Evolutionary conservation across 2,888 invertebrate species (phyloP).

Genomic region (Caenorhabditis sp.): DNA sequence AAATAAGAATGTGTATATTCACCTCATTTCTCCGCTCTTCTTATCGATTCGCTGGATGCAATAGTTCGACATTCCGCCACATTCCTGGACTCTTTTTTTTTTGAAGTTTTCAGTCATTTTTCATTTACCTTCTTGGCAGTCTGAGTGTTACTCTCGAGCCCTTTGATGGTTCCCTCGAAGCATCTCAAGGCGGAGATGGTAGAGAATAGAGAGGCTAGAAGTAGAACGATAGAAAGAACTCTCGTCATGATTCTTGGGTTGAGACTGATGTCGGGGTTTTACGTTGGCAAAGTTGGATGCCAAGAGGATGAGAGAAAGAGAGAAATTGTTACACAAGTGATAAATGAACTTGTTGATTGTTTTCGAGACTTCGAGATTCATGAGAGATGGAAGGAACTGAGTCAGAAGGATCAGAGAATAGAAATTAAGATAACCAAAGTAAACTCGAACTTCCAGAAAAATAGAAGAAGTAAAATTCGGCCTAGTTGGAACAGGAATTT

Average conservation of each 20-base stretch:
- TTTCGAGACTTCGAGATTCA: slow-evolving; percentile 25
- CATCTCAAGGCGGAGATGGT: slow-evolving; percentile 57
- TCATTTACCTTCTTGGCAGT: slow-evolving; percentile 62
- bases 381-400: neutral
- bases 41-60: slow-evolving; percentile 72
- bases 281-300: neutral
- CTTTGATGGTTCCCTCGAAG: slow-evolving; percentile 67
- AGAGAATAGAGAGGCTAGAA: slow-evolving; percentile 10
- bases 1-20: neutral
- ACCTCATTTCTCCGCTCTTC: slow-evolving; percentile 66
- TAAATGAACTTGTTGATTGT: slow-evolving; percentile 45
- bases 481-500: no score
- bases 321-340: slow-evolving; percentile 54
- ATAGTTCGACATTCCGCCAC: slow-evolving; percentile 71
- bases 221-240: slow-evolving; percentile 19
- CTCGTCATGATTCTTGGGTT: slow-evolving; percentile 40
- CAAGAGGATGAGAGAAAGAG: slow-evolving; percentile 1
- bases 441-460: no score
- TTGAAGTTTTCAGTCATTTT: neutral
- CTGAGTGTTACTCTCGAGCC: slow-evolving; percentile 63
- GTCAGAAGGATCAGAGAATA: neutral
- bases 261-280: neutral
- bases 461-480: no score
- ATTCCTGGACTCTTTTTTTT: slow-evolving; percentile 58
- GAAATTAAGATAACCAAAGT: no score